These are phyloP conservation scores for Papilio elwesi DNA, from an alignment of 2,888 invertebrate species.

Conservation along the genomic window DNA sequence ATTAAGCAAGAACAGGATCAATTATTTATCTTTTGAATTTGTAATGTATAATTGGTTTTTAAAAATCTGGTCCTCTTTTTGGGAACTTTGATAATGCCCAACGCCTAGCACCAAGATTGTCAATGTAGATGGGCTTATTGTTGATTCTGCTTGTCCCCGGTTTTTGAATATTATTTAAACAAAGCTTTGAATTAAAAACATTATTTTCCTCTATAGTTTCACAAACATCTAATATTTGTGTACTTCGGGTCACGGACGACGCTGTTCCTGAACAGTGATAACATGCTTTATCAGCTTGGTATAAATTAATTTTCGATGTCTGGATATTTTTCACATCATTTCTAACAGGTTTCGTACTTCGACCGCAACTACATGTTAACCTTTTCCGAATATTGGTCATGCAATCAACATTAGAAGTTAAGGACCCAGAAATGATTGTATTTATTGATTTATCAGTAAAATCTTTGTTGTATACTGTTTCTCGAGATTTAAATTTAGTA, in stretches of 20 bases:
- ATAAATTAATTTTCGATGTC: slow-evolving; percentile 48
- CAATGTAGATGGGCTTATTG: not conserved
- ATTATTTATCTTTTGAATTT: not conserved
- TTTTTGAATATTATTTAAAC: slow-evolving; percentile 4
- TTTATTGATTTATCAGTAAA: slow-evolving; percentile 56
- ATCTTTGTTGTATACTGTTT: slow-evolving; percentile 51
- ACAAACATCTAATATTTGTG: slow-evolving; percentile 51
- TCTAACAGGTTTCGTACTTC: slow-evolving; percentile 45
- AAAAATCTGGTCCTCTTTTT: slow-evolving; percentile 71
- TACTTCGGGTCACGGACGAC: slow-evolving; percentile 48
- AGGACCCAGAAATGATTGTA: slow-evolving; percentile 57
- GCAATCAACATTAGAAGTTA: slow-evolving; percentile 58
- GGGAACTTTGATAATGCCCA: slow-evolving; percentile 66
- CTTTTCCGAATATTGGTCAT: slow-evolving; percentile 61
- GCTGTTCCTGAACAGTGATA: slow-evolving; percentile 24
- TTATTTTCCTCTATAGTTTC: not conserved
- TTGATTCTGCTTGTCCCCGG: slow-evolving; percentile 10
- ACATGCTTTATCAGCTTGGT: slow-evolving; percentile 61
- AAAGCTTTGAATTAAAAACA: not conserved
- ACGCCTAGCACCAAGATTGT: slow-evolving; percentile 52
- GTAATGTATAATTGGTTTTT: slow-evolving; percentile 34
- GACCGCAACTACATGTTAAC: slow-evolving; percentile 53
- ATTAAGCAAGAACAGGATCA: no score
- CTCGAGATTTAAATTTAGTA: slow-evolving; percentile 52
- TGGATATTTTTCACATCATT: slow-evolving; percentile 55